Conservation (phyloP, 2,888 invertebrate species). For the Autographa pulchrina region DNA sequence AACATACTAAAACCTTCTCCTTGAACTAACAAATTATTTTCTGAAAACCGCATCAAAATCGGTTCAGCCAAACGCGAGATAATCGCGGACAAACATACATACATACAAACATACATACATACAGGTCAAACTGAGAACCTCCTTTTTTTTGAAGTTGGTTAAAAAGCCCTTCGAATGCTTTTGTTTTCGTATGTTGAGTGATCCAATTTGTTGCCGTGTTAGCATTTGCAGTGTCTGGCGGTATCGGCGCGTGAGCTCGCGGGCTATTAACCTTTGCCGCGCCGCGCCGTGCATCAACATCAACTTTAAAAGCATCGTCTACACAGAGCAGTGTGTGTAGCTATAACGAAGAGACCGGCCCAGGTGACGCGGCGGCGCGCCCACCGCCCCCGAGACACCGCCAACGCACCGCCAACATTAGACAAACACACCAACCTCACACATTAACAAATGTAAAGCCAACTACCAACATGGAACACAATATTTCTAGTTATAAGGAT, state of each 20-base stretch:
- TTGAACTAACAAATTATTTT: no score
- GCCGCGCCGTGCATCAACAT: background rate
- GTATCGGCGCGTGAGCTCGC: constrained; percentile 25
- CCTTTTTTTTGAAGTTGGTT: no score
- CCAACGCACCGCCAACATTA: constrained; percentile 34
- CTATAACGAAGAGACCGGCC: background rate
- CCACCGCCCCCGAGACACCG: constrained; percentile 36
- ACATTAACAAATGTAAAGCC: background rate
- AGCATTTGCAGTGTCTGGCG: constrained; percentile 14
- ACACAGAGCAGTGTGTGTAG: background rate
- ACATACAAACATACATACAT: no score
- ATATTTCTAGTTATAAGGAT: background rate
- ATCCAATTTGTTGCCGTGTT: background rate
- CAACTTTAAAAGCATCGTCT: background rate
- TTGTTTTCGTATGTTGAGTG: background rate
- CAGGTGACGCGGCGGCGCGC: constrained; percentile 48
- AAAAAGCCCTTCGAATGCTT: no score
- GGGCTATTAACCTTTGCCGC: background rate
- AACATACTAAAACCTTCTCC: no score
- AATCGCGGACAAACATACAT: no score
- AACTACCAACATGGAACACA: background rate
- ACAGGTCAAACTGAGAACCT: no score
- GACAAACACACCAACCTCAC: constrained; percentile 13
- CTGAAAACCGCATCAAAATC: no score
- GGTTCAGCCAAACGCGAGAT: no score